Evolutionary conservation across 2,888 invertebrate genomes (phyloP).

Genomic region (Drosophila fulvimacula): DNA sequence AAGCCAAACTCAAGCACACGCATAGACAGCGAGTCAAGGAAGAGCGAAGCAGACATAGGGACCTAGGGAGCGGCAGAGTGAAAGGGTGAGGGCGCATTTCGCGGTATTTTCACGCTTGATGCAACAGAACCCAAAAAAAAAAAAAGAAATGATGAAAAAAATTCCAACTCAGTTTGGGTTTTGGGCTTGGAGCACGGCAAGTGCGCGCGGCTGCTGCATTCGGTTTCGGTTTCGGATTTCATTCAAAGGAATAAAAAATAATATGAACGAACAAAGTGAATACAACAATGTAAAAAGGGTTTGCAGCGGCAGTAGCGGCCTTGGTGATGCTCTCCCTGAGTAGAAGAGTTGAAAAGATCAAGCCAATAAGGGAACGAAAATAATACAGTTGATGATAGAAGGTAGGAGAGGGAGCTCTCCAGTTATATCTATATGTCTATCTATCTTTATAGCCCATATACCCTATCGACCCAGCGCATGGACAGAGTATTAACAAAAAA

Average conservation of each 20-base stretch:
- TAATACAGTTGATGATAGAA: neutral
- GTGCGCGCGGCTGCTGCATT: constrained; percentile 47
- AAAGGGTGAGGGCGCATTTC: constrained; percentile 68
- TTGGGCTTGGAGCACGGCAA: constrained; percentile 39
- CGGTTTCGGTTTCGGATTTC: constrained; percentile 72
- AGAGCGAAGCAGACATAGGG: neutral
- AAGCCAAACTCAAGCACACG: constrained; percentile 24
- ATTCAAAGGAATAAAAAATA: constrained; percentile 74
- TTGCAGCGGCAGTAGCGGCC: neutral
- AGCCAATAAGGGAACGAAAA: neutral
- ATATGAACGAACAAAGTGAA: constrained; percentile 4
- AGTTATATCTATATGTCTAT: neutral
- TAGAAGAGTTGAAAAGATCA: neutral
- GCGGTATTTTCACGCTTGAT: constrained; percentile 84
- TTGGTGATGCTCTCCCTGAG: neutral
- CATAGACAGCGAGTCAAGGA: constrained; percentile 14
- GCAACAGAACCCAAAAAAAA: constrained; percentile 30
- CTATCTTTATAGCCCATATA: neutral
- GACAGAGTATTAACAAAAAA: neutral
- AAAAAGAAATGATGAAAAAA: constrained; percentile 1
- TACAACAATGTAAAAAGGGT: constrained; percentile 10
- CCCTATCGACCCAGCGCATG: neutral
- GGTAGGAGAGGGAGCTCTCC: neutral
- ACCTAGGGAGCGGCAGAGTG: neutral
- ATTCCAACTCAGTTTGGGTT: constrained; percentile 1